A percentile compares a stretch with the other conserved stretches of the same genome.
Evolutionary conservation across 1,140 invertebrate species (phyloP).

Genomic region (Zaprionus camerounensis): DNA sequence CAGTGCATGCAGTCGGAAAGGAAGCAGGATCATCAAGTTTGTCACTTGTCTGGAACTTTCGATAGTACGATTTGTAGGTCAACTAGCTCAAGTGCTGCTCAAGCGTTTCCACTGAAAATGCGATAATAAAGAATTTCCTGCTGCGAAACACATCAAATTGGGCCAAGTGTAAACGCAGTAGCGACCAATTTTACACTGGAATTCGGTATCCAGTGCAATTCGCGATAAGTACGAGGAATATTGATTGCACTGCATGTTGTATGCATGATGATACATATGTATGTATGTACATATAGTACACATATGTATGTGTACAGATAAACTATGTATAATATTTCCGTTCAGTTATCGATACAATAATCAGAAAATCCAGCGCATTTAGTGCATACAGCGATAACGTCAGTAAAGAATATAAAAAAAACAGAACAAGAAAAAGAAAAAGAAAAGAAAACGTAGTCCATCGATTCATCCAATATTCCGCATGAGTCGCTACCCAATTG

Average conservation of each 20-base stretch:
- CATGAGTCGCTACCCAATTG: slow-evolving; percentile 8
- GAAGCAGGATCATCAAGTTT: not conserved
- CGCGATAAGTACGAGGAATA: not conserved
- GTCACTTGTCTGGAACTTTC: not conserved
- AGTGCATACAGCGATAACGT: slow-evolving; percentile 18
- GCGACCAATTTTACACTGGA: not conserved
- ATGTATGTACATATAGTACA: not conserved
- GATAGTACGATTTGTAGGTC: not conserved
- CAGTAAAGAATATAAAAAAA: slow-evolving; percentile 6
- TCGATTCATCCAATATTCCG: slow-evolving; percentile 30
- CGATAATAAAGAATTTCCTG: not conserved
- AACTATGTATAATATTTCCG: slow-evolving; percentile 20
- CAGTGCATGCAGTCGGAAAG: not conserved
- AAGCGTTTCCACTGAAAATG: not conserved
- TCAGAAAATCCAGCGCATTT: slow-evolving; percentile 16
- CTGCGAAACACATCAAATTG: not conserved
- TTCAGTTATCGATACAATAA: slow-evolving; percentile 26
- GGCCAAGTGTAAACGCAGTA: slow-evolving; percentile 5
- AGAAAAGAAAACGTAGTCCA: not conserved
- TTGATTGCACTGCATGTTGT: not conserved
- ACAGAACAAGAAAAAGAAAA: slow-evolving; percentile 1
- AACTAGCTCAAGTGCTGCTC: not conserved
- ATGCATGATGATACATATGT: too few species aligned
- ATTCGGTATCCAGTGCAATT: not conserved
- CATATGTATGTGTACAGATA: not conserved